Conservation (phyloP, 2,888 invertebrate genomes). For the Icerya purchasi region DNA sequence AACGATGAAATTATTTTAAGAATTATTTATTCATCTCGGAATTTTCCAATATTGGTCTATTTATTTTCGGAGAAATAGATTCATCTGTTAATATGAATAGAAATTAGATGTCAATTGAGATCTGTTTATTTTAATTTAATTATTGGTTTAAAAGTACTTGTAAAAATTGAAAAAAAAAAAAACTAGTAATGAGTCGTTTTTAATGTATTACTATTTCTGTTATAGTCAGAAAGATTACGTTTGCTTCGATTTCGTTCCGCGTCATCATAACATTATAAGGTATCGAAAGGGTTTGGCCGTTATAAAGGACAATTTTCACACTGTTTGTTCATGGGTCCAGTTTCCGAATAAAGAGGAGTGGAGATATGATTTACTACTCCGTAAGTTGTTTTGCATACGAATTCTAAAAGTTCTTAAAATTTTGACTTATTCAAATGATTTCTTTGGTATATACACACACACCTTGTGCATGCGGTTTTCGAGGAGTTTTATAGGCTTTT, state of each 20-base stretch:
- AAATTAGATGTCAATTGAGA: too few species aligned
- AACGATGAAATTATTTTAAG: not conserved
- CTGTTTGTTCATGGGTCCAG: conserved; percentile 86
- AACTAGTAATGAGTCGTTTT: too few species aligned
- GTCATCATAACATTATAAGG: conserved; percentile 86
- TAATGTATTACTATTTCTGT: too few species aligned
- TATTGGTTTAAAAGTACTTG: too few species aligned
- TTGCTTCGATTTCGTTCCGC: conserved; percentile 87
- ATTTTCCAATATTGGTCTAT: too few species aligned
- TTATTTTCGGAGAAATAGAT: too few species aligned
- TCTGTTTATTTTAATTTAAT: too few species aligned
- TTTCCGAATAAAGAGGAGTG: conserved; percentile 64
- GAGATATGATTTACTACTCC: conserved; percentile 65
- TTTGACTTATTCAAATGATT: too few species aligned
- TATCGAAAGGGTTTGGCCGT: conserved; percentile 73
- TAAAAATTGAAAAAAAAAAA: too few species aligned
- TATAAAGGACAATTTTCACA: conserved; percentile 72
- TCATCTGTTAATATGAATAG: too few species aligned
- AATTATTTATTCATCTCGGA: not conserved
- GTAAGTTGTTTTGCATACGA: too few species aligned
- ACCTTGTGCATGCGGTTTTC: not conserved
- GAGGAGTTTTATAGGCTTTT: not conserved
- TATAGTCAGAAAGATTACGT: conserved; percentile 86
- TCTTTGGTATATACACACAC: too few species aligned
- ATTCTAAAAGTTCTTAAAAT: conserved; percentile 7